Evolutionary conservation across 2,797 vertebrate genomes (phyloP), one percentile per base, ranked within the genome.

Genomic region (Hirundo rustica): DNA sequence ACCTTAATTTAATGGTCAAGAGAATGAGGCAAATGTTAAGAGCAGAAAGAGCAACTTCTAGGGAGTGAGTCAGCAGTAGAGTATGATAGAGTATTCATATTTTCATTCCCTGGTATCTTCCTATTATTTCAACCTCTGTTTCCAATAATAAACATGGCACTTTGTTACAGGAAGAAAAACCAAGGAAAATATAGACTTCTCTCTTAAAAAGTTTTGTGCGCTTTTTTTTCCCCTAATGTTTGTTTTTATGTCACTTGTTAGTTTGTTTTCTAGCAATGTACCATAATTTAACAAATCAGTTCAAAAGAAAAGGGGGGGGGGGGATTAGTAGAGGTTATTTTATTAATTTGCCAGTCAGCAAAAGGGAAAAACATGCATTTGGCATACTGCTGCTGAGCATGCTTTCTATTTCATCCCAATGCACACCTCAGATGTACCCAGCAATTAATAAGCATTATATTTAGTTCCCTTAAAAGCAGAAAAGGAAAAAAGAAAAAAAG

Each of bases 341-440:
- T 98, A 98, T 98, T 98, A 97, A 98, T 97, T 97, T 94, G 84
- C 84, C 88, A 97, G 96, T 98, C 96, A 97, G 96, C 96, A 86
- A 62, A 97, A 96, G 74, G 16, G 16, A 44, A 85, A 97, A 96
- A 92, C 22, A 4, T 76, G 16, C 21, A 77, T 74, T 78, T 84
- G 85, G 75, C 57, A 89, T 74, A 64, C 36, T 95, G 97, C 96
- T 98, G 97, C 97, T 98, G 97, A 98, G 87, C 94, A 81, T 68
- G 97, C 62, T 10, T 94, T 96, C 94, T 55, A 44, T 83, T 85
- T 95, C 67, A 79, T 96, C 81, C 76, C 87, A 60, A 17, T 57
- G 45, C 84, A 92, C 73, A 96, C 85, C 83, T 96, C 92, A 94
- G 89, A 26, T 45, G 71, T 84, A 96, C 55, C 68, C 48, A 92